A percentile compares a stretch with the other conserved stretches of the same genome.
Conservation (phyloP, 2,797 vertebrate species). For the Crenichthys baileyi region DNA sequence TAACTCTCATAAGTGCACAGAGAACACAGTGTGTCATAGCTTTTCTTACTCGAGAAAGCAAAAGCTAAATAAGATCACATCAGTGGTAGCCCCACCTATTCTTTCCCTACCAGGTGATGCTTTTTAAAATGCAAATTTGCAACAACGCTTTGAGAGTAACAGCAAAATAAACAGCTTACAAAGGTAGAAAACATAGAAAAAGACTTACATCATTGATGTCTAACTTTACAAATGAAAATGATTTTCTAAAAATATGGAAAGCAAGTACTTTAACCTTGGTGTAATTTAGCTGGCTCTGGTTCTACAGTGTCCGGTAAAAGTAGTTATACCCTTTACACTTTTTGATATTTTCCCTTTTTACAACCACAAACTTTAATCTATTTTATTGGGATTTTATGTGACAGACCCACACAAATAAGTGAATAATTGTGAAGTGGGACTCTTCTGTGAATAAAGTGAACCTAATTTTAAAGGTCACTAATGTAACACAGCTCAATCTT, state of each 20-base stretch:
- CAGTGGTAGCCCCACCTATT: background rate
- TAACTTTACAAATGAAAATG: background rate
- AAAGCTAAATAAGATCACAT: background rate
- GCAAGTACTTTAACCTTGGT: too few relatives aligned
- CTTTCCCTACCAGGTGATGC: background rate
- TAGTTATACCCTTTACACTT: background rate
- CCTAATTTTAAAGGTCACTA: conserved; percentile 40
- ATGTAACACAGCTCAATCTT: conserved; percentile 35
- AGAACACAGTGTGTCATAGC: background rate
- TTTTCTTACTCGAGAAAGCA: background rate
- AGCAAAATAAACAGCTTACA: background rate
- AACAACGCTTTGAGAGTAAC: background rate
- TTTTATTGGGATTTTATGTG: too few relatives aligned
- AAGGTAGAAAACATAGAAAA: background rate
- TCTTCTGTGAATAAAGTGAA: conserved; percentile 16
- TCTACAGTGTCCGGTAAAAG: too few relatives aligned
- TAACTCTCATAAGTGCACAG: conserved; percentile 2
- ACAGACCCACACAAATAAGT: too few relatives aligned
- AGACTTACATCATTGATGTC: background rate
- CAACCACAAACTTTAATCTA: background rate
- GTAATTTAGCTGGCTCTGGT: background rate
- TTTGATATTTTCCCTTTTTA: background rate
- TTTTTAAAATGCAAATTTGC: background rate
- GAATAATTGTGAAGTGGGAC: too few relatives aligned
- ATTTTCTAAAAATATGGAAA: background rate